Evolutionary conservation across 1,140 invertebrate species (phyloP), one percentile per base, ranked within the genome.

Genomic region (Magallana gigas): DNA sequence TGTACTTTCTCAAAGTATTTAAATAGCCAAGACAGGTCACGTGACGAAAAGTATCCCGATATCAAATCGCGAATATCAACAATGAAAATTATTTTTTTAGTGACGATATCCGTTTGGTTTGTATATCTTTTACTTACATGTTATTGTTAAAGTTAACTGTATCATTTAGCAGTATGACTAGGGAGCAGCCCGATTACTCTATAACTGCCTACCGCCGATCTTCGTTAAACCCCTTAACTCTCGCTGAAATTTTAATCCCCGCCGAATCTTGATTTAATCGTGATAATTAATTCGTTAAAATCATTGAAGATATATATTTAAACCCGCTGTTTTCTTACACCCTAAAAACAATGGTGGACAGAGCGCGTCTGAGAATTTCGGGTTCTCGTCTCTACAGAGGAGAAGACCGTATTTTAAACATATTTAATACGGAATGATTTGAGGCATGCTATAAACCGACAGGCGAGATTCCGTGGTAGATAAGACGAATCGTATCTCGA

Each of bases 251-350:
- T 18, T 76, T 76, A 76, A 76, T 76, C 68, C 68, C 23, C 7
- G 9, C 68, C 23, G 29, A 76, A 76, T 36, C 23, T 76, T 29
- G 68, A 76, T 76, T 76, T 29, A 76, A 76, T 76, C 68, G 23
- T 76, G 68, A 76, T 76, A 76, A 76, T 76, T 76, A 76, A 76
- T 76, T 76, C 68, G 68, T 76, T 76, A 76, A 29, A 76, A 76
- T 76, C 68, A 76, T 76, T 36, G 8, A 76, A 48, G 36, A 23
- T 29, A 71, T 29, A 29, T 29, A 29, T 76, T 29, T 36, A 29
- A 76, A 76, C 12, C 68, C 68, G 23, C 23, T 76, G 8, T 12
- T 76, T 62, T 76, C 68, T 62, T 62, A 29, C 68, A 29, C 68
- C 8, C 23, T 76, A 76, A 76, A 76, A 76, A 36, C 68, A 76